These are phyloP conservation scores for Sisyra terminalis DNA, from an alignment of 2,888 invertebrate species.

Conservation along the genomic window DNA sequence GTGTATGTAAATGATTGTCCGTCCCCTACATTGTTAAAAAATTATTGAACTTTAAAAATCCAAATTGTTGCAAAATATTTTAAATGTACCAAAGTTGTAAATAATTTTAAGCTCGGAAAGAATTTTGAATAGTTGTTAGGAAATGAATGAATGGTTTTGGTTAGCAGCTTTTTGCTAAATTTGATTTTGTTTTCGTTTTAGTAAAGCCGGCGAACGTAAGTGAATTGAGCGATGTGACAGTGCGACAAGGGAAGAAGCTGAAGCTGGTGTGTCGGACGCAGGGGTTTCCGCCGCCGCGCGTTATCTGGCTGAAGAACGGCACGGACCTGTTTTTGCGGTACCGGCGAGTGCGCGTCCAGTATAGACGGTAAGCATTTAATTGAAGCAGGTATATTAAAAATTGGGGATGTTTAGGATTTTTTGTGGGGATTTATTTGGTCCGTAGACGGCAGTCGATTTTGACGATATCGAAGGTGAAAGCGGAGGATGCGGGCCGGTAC, in stretches of 20 bases:
- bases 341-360: slow-evolving; percentile 1
- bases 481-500: slow-evolving; percentile 7
- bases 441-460: slow-evolving; percentile 7
- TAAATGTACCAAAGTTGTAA: too few relatives aligned
- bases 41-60: too few relatives aligned
- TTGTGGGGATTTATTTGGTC: background rate
- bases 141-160: too few relatives aligned
- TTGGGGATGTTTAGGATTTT: background rate
- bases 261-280: slow-evolving; percentile 5
- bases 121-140: too few relatives aligned
- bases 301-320: slow-evolving; percentile 7
- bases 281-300: slow-evolving; percentile 8
- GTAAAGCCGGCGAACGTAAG: slow-evolving; percentile 6
- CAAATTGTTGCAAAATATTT: too few relatives aligned
- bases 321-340: slow-evolving; percentile 2
- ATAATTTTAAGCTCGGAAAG: too few relatives aligned
- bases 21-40: too few relatives aligned
- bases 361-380: slow-evolving; percentile 3
- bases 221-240: slow-evolving; percentile 4
- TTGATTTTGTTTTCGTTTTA: slow-evolving; percentile 6
- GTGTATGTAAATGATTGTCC: too few relatives aligned
- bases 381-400: background rate
- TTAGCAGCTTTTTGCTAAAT: too few relatives aligned
- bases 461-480: slow-evolving; percentile 5
- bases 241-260: slow-evolving; percentile 4